These are phyloP conservation scores for Polietes domitor DNA, from an alignment of 2,888 invertebrate species.

Conservation along the genomic window DNA sequence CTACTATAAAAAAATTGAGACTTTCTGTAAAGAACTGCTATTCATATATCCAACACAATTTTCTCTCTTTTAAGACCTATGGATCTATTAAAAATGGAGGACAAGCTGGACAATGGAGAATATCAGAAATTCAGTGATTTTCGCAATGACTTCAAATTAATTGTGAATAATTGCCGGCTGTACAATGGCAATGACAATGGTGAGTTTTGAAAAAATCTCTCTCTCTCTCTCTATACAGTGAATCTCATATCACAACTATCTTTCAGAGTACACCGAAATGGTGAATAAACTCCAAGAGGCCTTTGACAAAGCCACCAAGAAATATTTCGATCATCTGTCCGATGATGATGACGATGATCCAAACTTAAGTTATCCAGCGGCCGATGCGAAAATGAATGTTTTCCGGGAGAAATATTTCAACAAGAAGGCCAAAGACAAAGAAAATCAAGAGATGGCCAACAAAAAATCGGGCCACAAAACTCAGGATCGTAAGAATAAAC, in stretches of 20 bases:
- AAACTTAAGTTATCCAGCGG: slow-evolving; percentile 85
- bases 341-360: slow-evolving; percentile 92
- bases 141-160: slow-evolving; percentile 93
- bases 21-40: too few species aligned
- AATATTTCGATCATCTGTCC: slow-evolving; percentile 90
- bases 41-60: too few species aligned
- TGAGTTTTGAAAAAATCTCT: slow-evolving; percentile 79
- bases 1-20: too few species aligned
- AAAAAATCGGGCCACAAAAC: slow-evolving; percentile 57
- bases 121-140: slow-evolving; percentile 91
- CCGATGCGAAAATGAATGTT: slow-evolving; percentile 80
- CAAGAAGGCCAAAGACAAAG: slow-evolving; percentile 77
- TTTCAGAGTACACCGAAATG: slow-evolving; percentile 93
- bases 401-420: slow-evolving; percentile 81
- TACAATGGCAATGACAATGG: slow-evolving; percentile 97
- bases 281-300: slow-evolving; percentile 91
- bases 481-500: slow-evolving; percentile 59
- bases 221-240: background rate
- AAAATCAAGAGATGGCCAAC: slow-evolving; percentile 54
- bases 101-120: slow-evolving; percentile 90
- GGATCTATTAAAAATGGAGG: slow-evolving; percentile 94
- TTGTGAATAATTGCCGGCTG: slow-evolving; percentile 94
- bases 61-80: slow-evolving; percentile 84
- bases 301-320: slow-evolving; percentile 90
- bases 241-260: background rate